Conservation (phyloP, 2,888 invertebrate species). For the Dryococelus australis region DNA sequence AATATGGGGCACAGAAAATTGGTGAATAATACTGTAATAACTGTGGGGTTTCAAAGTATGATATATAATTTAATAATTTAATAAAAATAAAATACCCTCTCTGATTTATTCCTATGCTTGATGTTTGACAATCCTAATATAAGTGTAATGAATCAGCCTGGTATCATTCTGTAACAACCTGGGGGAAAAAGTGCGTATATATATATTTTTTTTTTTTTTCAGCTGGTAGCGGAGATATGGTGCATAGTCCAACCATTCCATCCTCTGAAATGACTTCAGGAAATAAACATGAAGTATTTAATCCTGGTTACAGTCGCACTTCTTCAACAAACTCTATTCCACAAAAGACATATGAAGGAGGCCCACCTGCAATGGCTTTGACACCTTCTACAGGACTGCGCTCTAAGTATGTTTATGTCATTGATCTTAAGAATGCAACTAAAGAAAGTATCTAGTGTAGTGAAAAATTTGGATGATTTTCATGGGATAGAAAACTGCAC, state of each 20-base stretch:
- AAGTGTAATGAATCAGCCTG: no score
- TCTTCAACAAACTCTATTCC: constrained; percentile 69
- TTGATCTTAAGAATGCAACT: background rate
- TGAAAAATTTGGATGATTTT: no score
- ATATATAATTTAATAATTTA: no score
- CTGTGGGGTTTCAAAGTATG: no score
- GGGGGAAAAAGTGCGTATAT: no score
- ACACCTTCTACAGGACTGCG: constrained; percentile 38
- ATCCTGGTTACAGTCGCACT: constrained; percentile 71
- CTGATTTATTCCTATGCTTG: no score
- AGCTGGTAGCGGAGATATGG: constrained; percentile 41
- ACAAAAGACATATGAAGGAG: constrained; percentile 45
- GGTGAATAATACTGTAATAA: no score
- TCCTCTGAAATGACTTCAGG: constrained; percentile 26
- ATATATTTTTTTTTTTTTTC: background rate
- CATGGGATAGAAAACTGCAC: no score
- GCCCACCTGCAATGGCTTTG: background rate
- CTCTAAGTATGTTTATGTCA: constrained; percentile 45
- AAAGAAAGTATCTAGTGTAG: no score
- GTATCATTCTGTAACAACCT: background rate
- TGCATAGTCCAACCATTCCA: constrained; percentile 32
- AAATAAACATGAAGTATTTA: constrained; percentile 66
- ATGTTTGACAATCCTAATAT: no score
- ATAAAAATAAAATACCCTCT: no score
- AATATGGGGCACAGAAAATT: no score